Conservation (phyloP, 2,797 vertebrate genomes). For the Gallinago solitaria region DNA sequence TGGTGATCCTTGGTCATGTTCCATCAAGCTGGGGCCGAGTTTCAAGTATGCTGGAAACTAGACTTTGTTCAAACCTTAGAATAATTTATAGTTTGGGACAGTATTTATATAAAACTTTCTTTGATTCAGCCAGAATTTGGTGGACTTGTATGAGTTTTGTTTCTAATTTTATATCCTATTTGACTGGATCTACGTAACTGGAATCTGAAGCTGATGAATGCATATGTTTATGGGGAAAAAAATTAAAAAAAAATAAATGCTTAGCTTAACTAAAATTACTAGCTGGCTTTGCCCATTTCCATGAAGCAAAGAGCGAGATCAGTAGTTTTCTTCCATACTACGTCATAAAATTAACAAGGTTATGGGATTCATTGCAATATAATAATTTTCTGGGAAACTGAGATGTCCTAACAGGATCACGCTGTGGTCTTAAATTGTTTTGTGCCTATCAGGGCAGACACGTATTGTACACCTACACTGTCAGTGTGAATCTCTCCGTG, state of each 20-base stretch:
- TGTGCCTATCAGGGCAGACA: neutral
- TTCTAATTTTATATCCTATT: neutral
- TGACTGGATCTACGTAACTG: neutral
- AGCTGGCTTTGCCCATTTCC: neutral
- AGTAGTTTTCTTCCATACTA: neutral
- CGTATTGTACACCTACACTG: neutral
- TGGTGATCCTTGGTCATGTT: neutral
- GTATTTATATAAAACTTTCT: no score
- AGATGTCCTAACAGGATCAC: neutral
- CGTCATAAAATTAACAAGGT: neutral
- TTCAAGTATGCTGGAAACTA: constrained; percentile 30
- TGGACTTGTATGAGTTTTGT: neutral
- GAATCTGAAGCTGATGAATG: neutral
- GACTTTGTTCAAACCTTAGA: neutral
- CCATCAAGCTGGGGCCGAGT: neutral
- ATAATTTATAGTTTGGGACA: neutral
- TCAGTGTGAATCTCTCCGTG: neutral
- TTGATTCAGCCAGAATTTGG: neutral
- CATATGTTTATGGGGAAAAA: neutral
- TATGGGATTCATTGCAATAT: neutral
- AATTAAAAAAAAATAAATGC: neutral
- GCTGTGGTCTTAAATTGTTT: neutral
- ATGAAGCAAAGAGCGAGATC: neutral
- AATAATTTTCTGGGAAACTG: neutral
- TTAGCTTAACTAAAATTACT: neutral